Percentiles rank a stretch among this genome's conserved stretches.
These are phyloP conservation scores for Scaptomyza flava DNA, from an alignment of 2,888 invertebrate genomes.

Conservation along the genomic window DNA sequence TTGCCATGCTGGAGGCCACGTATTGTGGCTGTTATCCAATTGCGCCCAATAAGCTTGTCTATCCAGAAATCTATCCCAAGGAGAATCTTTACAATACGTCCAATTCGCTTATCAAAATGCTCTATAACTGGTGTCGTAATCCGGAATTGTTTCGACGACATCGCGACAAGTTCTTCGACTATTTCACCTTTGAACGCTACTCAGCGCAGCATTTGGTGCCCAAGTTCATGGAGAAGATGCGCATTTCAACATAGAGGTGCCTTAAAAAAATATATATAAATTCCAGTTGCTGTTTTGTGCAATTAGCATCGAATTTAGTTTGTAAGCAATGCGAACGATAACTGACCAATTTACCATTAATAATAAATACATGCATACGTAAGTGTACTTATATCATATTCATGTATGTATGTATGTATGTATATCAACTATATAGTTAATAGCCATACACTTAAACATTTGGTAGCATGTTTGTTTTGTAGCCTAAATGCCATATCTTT, in stretches of 20 bases:
- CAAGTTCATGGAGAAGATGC: conserved; percentile 83
- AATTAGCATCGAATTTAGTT: conserved; percentile 65
- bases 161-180: conserved; percentile 81
- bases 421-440: conserved; percentile 10
- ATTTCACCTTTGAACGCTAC: conserved; percentile 84
- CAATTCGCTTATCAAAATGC: conserved; percentile 86
- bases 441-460: conserved; percentile 1
- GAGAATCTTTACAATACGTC: conserved; percentile 87
- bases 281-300: conserved; percentile 51
- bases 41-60: conserved; percentile 88
- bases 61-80: conserved; percentile 89
- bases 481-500: background rate
- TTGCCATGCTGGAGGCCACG: conserved; percentile 90
- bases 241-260: conserved; percentile 59
- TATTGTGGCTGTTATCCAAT: conserved; percentile 89
- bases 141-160: conserved; percentile 84
- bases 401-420: background rate
- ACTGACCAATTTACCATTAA: conserved; percentile 55
- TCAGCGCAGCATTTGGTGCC: conserved; percentile 83
- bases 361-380: background rate
- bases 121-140: conserved; percentile 85
- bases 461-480: conserved; percentile 5
- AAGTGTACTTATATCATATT: background rate
- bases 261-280: conserved; percentile 15
- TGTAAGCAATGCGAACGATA: conserved; percentile 45